Evolutionary conservation across 2,888 invertebrate species (phyloP).

Genomic region (Brachypalpus laphriformis): DNA sequence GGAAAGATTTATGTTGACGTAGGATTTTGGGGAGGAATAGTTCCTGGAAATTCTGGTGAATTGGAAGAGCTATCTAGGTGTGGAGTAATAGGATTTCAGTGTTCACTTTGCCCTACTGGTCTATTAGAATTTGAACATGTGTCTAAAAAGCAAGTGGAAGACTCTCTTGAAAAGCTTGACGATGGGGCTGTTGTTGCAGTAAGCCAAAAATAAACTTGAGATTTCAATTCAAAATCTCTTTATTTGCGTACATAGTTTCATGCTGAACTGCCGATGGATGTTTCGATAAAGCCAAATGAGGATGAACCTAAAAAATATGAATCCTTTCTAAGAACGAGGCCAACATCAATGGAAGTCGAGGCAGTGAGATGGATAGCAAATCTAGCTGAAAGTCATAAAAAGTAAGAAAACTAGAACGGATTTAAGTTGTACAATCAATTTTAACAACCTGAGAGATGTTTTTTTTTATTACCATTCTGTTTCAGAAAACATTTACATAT

Average conservation of each 20-base stretch:
- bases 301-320: conserved; percentile 85
- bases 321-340: conserved; percentile 87
- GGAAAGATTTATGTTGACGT: conserved; percentile 87
- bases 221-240: background rate
- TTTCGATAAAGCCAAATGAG: conserved; percentile 75
- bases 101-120: conserved; percentile 88
- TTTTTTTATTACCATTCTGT: conserved; percentile 8
- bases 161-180: conserved; percentile 85
- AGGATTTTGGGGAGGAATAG: conserved; percentile 91
- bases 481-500: conserved; percentile 86
- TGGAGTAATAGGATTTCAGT: conserved; percentile 90
- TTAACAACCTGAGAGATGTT: background rate
- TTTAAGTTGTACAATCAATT: background rate
- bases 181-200: conserved; percentile 87
- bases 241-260: conserved; percentile 85
- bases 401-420: conserved; percentile 58
- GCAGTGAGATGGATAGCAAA: conserved; percentile 86
- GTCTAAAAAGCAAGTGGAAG: conserved; percentile 84
- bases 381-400: conserved; percentile 81
- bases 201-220: conserved; percentile 74
- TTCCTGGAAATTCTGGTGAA: conserved; percentile 85
- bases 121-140: conserved; percentile 88
- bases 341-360: conserved; percentile 87
- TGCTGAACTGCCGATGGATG: conserved; percentile 86
- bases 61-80: conserved; percentile 85